These are phyloP conservation scores for Epiblema foenella DNA, from an alignment of 2,888 invertebrate species.

Conservation along the genomic window DNA sequence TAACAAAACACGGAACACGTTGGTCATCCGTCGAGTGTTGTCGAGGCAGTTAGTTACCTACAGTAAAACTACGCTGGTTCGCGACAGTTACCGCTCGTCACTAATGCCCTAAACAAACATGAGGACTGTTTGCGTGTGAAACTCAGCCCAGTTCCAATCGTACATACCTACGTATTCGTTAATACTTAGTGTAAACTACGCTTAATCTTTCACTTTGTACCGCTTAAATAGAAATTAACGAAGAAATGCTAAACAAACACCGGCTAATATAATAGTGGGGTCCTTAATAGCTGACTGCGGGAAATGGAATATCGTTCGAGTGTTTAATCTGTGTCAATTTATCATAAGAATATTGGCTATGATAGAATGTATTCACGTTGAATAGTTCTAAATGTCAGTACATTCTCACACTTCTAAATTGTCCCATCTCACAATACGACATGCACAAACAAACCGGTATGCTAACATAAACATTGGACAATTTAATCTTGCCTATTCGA, in stretches of 20 bases:
- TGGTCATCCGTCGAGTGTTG: slow-evolving; percentile 41
- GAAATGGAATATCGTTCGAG: slow-evolving; percentile 55
- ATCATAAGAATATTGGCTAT: slow-evolving; percentile 59
- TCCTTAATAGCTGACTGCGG: slow-evolving; percentile 62
- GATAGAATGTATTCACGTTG: slow-evolving; percentile 53
- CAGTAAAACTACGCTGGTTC: slow-evolving; percentile 53
- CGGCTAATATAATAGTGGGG: slow-evolving; percentile 63
- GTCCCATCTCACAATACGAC: slow-evolving; percentile 41
- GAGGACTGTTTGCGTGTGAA: slow-evolving; percentile 72
- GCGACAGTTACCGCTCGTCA: slow-evolving; percentile 69
- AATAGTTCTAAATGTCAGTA: slow-evolving; percentile 59
- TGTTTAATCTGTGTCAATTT: slow-evolving; percentile 60
- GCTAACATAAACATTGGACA: slow-evolving; percentile 41
- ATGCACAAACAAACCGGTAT: slow-evolving; percentile 43
- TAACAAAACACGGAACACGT: slow-evolving; percentile 42
- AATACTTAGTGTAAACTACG: slow-evolving; percentile 70
- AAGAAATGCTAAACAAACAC: slow-evolving; percentile 70
- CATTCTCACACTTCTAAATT: slow-evolving; percentile 56
- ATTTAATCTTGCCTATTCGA: slow-evolving; percentile 42
- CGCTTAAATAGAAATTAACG: slow-evolving; percentile 77
- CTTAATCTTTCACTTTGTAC: slow-evolving; percentile 81
- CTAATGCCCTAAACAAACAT: slow-evolving; percentile 72
- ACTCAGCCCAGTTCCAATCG: slow-evolving; percentile 73
- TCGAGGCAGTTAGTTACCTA: slow-evolving; percentile 45
- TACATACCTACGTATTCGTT: slow-evolving; percentile 60